phyloP scores from a whole-genome alignment of 1,140 invertebrate genomes.

The Pentalonia nigronervosa region DNA sequence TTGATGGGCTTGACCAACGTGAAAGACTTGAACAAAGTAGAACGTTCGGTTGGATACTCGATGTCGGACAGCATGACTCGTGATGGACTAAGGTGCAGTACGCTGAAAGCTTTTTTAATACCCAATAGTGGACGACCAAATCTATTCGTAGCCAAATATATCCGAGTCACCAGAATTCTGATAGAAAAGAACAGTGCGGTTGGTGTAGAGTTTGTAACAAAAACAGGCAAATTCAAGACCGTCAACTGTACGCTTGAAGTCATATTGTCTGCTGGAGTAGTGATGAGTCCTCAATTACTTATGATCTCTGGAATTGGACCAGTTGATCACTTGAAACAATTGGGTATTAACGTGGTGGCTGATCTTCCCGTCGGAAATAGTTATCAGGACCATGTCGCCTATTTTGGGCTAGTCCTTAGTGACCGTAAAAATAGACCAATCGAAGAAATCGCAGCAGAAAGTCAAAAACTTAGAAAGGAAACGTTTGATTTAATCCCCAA shows the following conservation, averaged over 20 bases:
- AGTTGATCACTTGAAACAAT: neutral
- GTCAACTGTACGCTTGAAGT: neutral
- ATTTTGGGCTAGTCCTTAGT: neutral
- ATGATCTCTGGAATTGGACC: neutral
- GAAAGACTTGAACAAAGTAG: neutral
- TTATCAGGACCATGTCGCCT: neutral
- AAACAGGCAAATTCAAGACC: neutral
- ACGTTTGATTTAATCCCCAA: neutral
- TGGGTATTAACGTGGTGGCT: neutral
- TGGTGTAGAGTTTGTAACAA: neutral
- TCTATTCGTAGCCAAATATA: neutral
- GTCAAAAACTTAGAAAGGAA: neutral
- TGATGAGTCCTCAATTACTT: neutral
- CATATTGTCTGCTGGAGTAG: neutral
- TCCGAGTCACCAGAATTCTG: neutral
- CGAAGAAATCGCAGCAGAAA: neutral
- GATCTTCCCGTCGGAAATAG: neutral
- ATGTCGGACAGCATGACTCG: neutral
- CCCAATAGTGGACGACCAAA: neutral
- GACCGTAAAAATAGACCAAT: neutral
- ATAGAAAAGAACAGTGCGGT: neutral
- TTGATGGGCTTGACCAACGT: neutral
- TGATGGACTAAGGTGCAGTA: neutral
- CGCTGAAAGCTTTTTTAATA: neutral
- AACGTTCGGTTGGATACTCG: neutral